Evolutionary conservation across 2,113 vertebrate genomes (phyloP), one percentile per base, ranked within the genome.

Genomic region (Nothobranchius furzeri): DNA sequence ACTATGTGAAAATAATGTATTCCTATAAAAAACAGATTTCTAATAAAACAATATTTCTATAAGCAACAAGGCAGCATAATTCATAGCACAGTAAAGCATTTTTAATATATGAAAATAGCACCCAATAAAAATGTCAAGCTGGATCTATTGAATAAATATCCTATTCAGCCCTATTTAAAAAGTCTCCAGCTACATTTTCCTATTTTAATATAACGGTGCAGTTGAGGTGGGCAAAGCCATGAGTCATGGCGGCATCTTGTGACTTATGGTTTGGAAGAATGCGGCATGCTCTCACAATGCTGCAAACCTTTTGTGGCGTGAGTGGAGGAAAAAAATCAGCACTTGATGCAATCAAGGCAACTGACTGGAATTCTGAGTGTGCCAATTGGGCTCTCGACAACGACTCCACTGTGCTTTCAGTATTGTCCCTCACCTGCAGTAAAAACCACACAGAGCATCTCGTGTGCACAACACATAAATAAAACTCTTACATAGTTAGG

Each of bases 191-290:
- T 56, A 70, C 24, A 64, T 58, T 49, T 66, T 30, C 51, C 10
- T 40, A 24, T 3, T 55, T 52, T 81, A 25, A 51, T 72, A 64
- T 6, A 36, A 60, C 15, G 17, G 12, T 12, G 46, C 55, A 54
- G 61, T 72, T 64, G 67, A 79, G 65, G 83, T 67, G 76, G 61
- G 70, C 78, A 43, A n/a, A 46, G 57, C 64, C 0, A 9, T 30
- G 53, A 73, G 47, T 85, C 80, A 85, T 66, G 54, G 48, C 20
- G 64, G 48, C 75, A 42, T 60, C 14, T 48, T 2, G 7, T 65
- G 79, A 85, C 56, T 76, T 77, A 75, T 82, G 62, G 75, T 73
- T 78, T 47, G 84, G 50, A 76, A 70, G 65, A 60, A 75, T 65
- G 70, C 52, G 25, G 58, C 51, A 17, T 53, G 45, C 68, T 43